Evolutionary conservation across 2,888 invertebrate genomes (phyloP), one percentile per base, ranked within the genome.

Genomic region (Nemapogon koenigi): DNA sequence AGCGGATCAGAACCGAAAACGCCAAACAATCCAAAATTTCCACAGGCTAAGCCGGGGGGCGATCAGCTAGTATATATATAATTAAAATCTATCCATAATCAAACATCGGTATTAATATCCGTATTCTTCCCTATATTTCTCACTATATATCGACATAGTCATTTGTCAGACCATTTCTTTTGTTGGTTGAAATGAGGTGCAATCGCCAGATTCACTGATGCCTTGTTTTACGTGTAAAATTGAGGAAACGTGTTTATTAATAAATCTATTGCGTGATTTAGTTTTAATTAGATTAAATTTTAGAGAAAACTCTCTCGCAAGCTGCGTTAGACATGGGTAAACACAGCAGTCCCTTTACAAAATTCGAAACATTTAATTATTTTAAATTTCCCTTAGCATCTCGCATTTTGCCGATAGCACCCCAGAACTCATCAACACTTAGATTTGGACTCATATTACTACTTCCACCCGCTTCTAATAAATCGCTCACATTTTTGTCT

Each of bases 321-420:
- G 40, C 37, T 29, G 40, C 37, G 19, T 42, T 42, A 10, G 38
- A 41, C 31, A 41, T 31, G 13, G 41, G 41, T 26, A 39, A 31
- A 38, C 31, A 27, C 14, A 30, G 25, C 19, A 15, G n/a, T 19
- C 13, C 22, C 10, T 22, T 22, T 6, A 10, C 22, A 22, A 22
- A 22, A 22, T 22, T 22, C n/a, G n/a, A n/a, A n/a, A n/a, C n/a
- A 10, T 22, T 6, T 10, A 22, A 22, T 7, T 22, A 22, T 10
- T 22, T 22, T 22, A 7, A 7, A 22, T 22, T 22, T 22, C 22
- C 22, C 6, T 22, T 10, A 7, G 22, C 22, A 6, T 22, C 10
- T 7, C 7, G 6, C 22, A 22, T 22, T 22, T 22, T 22, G 7
- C 7, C 22, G 10, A 22, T 22, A 10, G 6, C 7, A 10, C 22